Evolutionary conservation across 2,113 vertebrate species (phyloP), one percentile per base, ranked within the genome.

Genomic region (Eleginops maclovinus): DNA sequence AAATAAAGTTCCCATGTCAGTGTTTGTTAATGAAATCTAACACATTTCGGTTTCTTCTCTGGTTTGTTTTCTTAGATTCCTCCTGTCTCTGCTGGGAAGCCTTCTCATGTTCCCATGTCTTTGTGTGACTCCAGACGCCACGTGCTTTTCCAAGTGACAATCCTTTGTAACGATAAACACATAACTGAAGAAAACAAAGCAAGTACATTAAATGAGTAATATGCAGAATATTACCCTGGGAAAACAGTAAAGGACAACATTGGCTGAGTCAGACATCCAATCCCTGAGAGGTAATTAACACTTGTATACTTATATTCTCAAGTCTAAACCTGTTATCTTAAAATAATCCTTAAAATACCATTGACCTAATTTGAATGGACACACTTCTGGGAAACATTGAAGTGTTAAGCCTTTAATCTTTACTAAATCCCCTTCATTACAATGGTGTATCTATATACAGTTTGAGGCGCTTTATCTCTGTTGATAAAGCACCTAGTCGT

Each of bases 371-470:
- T 87, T 83, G 55, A 84, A 86, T 77, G 61, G 71, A 71, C 72
- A 81, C 22, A 78, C 77, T 82, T 77, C 55, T 68, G 78, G 61
- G 75, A 89, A 84, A 84, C 80, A 43, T 13, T 69, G 58, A 84
- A 82, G 66, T 81, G 76, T 78, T 83, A 88, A 86, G 67, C 54
- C 70, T 51, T 78, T 87, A 85, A 88, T 83, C 84, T 79, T 84
- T 71, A 17, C 15, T 55, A 81, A 87, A 85, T 88, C 75, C 85
- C 16, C 41, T 76, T 87, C 60, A 81, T 77, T 87, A 67, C 49
- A 87, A 71, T 74, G 28, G 19, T 79, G 21, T 49, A 75, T 80
- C 64, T 67, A 9, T 59, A 63, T 61, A 71, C 49, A 79, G 50
- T 84, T 78, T 61, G 72, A 46, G 47, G 19, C 19, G 46, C 58